Conservation (phyloP, 2,113 vertebrate genomes). For the Prinia subflava region DNA sequence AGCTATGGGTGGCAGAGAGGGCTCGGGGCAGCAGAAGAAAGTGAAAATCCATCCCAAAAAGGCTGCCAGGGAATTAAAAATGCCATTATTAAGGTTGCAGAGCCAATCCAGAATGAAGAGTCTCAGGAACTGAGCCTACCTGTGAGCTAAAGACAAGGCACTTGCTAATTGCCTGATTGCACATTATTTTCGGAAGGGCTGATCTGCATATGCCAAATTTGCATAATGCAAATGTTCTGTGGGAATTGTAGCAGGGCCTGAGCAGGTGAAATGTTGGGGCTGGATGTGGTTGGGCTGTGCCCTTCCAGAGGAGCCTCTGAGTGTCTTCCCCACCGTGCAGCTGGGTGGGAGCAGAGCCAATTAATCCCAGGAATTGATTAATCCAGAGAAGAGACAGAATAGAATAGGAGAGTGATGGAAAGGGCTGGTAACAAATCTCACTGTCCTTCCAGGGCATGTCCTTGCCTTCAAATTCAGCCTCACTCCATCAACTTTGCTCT, state of each 20-base stretch:
- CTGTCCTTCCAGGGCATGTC: constrained; percentile 37
- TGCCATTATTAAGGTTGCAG: not conserved
- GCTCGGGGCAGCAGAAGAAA: not conserved
- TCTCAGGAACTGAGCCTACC: not conserved
- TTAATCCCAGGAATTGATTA: not conserved
- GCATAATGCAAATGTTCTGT: constrained; percentile 36
- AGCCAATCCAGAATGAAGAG: not conserved
- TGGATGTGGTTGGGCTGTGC: not conserved
- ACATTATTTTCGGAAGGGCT: constrained; percentile 20
- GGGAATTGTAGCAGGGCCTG: not conserved
- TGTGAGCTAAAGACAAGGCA: constrained; percentile 12
- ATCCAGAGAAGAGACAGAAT: not conserved
- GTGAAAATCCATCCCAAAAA: not conserved
- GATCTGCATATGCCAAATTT: constrained; percentile 50
- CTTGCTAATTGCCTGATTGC: constrained; percentile 48
- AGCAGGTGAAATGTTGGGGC: not conserved
- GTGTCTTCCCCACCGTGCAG: fast-evolving
- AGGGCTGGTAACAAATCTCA: not conserved
- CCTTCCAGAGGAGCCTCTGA: not conserved
- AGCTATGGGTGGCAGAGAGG: not conserved
- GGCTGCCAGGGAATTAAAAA: not conserved
- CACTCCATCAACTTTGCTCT: constrained; percentile 17
- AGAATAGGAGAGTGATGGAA: not conserved
- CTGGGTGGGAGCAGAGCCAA: not conserved
- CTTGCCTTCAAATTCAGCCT: constrained; percentile 11